These are phyloP conservation scores for Crossaster papposus DNA, from an alignment of 53 echinoderm and acorn worm genomes.

Conservation along the genomic window DNA sequence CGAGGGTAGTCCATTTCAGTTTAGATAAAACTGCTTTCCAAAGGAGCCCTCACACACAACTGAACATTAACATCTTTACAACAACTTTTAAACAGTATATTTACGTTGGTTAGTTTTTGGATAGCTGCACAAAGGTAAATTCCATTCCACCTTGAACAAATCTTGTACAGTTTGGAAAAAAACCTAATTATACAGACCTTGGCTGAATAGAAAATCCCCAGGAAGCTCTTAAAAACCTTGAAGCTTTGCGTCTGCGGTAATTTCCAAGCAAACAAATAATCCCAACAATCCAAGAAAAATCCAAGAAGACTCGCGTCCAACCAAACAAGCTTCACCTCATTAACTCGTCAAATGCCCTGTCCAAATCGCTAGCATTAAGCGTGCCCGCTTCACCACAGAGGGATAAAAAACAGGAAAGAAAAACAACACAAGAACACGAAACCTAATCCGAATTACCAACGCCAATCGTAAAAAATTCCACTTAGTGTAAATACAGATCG, in stretches of 20 bases:
- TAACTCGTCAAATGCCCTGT: conserved; percentile 13
- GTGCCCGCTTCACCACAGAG: not conserved
- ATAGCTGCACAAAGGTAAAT: too few species aligned
- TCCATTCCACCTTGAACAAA: too few species aligned
- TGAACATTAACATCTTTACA: too few species aligned
- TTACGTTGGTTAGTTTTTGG: too few species aligned
- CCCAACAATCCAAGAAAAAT: not conserved
- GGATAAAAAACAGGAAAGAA: too few species aligned
- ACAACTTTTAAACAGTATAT: too few species aligned
- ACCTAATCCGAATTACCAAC: conserved; percentile 1
- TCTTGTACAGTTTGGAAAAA: too few species aligned
- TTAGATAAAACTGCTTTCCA: too few species aligned
- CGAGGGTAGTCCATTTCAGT: too few species aligned
- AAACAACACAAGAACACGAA: not conserved
- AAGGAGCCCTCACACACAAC: too few species aligned
- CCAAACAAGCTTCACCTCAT: conserved; percentile 6
- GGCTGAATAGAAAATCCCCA: not conserved
- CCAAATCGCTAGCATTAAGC: not conserved
- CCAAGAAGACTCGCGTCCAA: not conserved
- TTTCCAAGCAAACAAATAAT: not conserved
- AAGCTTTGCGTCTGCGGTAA: not conserved
- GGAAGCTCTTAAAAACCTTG: not conserved
- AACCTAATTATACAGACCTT: not conserved
- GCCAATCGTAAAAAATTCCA: conserved; percentile 14
- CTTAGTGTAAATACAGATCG: conserved; percentile 6